Evolutionary conservation across 2,797 vertebrate genomes (phyloP), one percentile per base, ranked within the genome.

Genomic region (Darevskia mixta): DNA sequence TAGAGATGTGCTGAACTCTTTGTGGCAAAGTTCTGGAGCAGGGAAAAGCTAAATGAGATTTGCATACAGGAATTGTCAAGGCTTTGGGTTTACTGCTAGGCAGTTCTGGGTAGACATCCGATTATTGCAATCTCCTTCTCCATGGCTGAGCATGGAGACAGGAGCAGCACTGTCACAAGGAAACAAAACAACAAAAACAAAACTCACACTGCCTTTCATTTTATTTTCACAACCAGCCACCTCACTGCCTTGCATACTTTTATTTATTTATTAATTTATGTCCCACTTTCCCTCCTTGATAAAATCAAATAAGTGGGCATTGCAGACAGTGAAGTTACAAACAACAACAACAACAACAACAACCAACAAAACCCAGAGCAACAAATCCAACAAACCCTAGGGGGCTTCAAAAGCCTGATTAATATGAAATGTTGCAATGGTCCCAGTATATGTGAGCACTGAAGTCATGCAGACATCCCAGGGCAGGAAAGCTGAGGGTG

Each of bases 1-100:
- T 94, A 94, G 82, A 41, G 77, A 79, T 83, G 67, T 85, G 76
- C 83, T 91, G 85, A 91, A 87, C 79, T 85, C 55, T 84, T 93
- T 0, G 27, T 89, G 38, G 64, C 8, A 73, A 92, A 92, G 45
- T 83, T 93, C n/a, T 85, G 69, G 5, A 15, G 8, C 84, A 79
- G 77, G 82, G 88, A 83, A 90, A 29, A 32, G 27, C 27, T 3
- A 11, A 89, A 11, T 4, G 87, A 66, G 25, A 55, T 86, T 82
- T 90, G 79, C 13, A 41, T 88, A 23, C 38, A 78, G 41, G 78
- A 43, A 61, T 78, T 41, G 38, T 79, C 38, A 10, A 32, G 45
- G 2, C 2, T 41, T 66, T 2, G 11, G 72, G 35, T 35, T 77
- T 45, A 8, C 87, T 90, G 77, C 73, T 13, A 71, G 81, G 8